Evolutionary conservation across 2,113 vertebrate species (phyloP), one percentile per base, ranked within the genome.

Genomic region (Marmota monax): DNA sequence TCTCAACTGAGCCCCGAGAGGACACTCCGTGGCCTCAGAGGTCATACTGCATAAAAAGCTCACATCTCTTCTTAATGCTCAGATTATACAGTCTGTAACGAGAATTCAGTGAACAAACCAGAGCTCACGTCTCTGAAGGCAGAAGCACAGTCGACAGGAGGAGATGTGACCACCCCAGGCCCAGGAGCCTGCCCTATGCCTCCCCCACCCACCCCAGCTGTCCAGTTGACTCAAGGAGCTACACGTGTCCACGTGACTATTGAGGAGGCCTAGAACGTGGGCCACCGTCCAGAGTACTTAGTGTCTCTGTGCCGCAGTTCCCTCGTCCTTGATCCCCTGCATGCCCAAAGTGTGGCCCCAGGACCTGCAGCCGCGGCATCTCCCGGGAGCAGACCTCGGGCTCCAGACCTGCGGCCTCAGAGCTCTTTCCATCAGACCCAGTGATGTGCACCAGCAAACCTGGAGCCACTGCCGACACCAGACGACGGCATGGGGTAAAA

Each of bases 261-360:
- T 34, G 11, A 56, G 0, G 1, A 34, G 23, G 17, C 56, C 13
- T 3, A 11, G 65, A 45, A 48, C 10, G 12, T 80, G 4, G 45
- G 86, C 18, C 56, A 5, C 16, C 4, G 22, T 58, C 53, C 4
- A 2, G 7, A 18, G 58, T 11, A 14, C 53, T 56, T n/a, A 80
- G 34, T 14, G 22, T 20, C 32, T 67, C 56, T 27, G 86, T 2
- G 56, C 18, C 29, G 37, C 10, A 7, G 8, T 58, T 45, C 25
- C 34, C 20, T 78, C 7, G 0, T 63, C 20, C 10, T 20, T 42
- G 16, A 18, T 7, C 5, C 4, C 2, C 12, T 9, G 29, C 1
- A 17, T 4, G 13, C 23, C 51, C 53, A 27, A n/a, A n/a, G 13
- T 18, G 42, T 13, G 48, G 39, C 17, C 58, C 20, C 0, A 5